Evolutionary conservation across 2,113 vertebrate species (phyloP).

Genomic region (Solea senegalensis): DNA sequence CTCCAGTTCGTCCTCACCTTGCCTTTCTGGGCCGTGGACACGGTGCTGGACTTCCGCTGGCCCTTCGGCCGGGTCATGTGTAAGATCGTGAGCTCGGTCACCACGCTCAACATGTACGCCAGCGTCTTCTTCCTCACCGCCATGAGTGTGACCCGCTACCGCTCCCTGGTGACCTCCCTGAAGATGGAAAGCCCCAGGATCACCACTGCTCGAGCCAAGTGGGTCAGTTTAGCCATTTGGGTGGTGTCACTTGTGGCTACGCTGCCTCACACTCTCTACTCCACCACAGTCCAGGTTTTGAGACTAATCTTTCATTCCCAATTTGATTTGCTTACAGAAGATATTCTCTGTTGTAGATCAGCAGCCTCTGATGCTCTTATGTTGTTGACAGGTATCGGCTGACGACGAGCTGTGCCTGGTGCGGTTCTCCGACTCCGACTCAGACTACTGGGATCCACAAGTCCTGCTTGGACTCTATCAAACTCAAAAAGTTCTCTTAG

Average conservation of each 20-base stretch:
- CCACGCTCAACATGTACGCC: conserved; percentile 85
- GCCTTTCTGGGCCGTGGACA: conserved; percentile 87
- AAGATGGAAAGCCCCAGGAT: conserved; percentile 72
- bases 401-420: conserved; percentile 85
- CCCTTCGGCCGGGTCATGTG: conserved; percentile 86
- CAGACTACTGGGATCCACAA: conserved; percentile 80
- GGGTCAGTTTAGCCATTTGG: conserved; percentile 83
- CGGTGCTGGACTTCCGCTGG: conserved; percentile 84
- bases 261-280: conserved; percentile 82
- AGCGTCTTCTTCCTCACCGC: conserved; percentile 85
- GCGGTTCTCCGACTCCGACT: conserved; percentile 81
- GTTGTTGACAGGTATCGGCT: conserved; percentile 69
- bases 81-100: conserved; percentile 84
- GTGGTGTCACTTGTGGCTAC: conserved; percentile 79
- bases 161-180: conserved; percentile 76
- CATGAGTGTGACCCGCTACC: conserved; percentile 85
- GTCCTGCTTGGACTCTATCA: conserved; percentile 84
- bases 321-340: background rate
- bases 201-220: conserved; percentile 62
- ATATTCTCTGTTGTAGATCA: background rate
- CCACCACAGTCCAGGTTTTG: conserved; percentile 76
- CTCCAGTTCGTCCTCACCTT: conserved; percentile 85
- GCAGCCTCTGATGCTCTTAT: conserved; percentile 8
- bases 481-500: conserved; percentile 83
- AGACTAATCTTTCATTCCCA: background rate